phyloP scores from a whole-genome alignment of 2,888 invertebrate species.

The Nemotelus nigrinus region DNA sequence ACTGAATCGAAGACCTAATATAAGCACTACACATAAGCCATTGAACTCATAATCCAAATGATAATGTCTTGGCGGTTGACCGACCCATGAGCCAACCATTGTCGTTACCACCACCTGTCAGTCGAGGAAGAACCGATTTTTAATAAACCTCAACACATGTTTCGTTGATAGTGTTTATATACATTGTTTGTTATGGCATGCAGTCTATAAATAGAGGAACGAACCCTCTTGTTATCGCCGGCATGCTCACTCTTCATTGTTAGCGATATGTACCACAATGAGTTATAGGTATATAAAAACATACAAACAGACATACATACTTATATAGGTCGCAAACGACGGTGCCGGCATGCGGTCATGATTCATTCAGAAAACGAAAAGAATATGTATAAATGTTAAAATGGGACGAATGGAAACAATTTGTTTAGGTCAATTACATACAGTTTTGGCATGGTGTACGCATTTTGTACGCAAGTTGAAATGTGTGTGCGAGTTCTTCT shows the following conservation, averaged over 20 bases:
- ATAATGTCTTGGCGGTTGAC: too few species aligned
- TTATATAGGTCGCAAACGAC: not conserved
- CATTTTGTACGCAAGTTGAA: not conserved
- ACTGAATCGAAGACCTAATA: not conserved
- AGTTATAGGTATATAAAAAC: not conserved
- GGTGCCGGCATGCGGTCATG: not conserved
- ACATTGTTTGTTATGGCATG: not conserved
- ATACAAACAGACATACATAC: not conserved
- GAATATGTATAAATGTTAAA: not conserved
- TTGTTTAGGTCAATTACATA: constrained; percentile 38
- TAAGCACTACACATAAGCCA: not conserved
- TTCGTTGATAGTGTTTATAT: not conserved
- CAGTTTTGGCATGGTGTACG: constrained; percentile 6
- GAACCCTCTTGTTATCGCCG: constrained; percentile 28
- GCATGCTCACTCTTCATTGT: not conserved
- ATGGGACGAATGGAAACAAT: constrained; percentile 14
- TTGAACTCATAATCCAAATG: not conserved
- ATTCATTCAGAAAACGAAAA: constrained; percentile 38
- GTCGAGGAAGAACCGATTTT: not conserved
- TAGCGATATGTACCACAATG: not conserved
- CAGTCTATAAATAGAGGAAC: constrained; percentile 1
- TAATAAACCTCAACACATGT: not conserved
- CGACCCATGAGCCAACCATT: not conserved
- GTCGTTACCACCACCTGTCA: not conserved
- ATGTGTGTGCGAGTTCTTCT: too few species aligned